Evolutionary conservation across 2,888 invertebrate genomes (phyloP).

Genomic region (Ctena decussata): DNA sequence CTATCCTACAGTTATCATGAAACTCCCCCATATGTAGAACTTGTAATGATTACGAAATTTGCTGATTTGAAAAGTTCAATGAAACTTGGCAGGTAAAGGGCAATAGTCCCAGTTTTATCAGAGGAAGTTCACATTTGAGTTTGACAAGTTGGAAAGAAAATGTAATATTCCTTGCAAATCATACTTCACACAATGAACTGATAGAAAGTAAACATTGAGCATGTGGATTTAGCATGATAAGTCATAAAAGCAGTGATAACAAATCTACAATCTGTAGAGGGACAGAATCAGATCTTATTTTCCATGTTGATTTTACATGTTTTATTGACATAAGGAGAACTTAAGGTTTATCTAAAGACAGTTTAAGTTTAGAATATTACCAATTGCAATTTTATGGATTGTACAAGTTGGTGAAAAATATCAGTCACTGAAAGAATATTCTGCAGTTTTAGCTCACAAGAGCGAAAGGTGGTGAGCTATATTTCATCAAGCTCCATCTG

Average conservation of each 20-base stretch:
- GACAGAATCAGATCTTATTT: neutral
- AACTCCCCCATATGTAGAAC: too few relatives aligned
- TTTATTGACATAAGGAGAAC: neutral
- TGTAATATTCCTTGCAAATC: slow-evolving; percentile 30
- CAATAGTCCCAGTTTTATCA: neutral
- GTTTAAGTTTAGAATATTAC: too few relatives aligned
- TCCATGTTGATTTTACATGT: neutral
- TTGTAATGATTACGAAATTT: too few relatives aligned
- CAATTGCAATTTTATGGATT: too few relatives aligned
- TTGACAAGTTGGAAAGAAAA: neutral
- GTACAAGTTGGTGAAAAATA: too few relatives aligned
- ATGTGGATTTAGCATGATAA: slow-evolving; percentile 45
- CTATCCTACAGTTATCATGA: too few relatives aligned
- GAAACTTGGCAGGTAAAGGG: neutral
- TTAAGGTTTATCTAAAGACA: neutral
- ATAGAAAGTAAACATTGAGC: slow-evolving; percentile 42
- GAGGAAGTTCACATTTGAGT: neutral
- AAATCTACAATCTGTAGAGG: neutral
- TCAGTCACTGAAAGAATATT: too few relatives aligned
- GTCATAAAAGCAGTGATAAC: slow-evolving; percentile 24
- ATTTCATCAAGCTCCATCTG: too few relatives aligned
- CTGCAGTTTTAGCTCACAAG: too few relatives aligned
- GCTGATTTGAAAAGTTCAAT: too few relatives aligned
- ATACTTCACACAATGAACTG: slow-evolving; percentile 54
- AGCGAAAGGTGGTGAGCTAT: too few relatives aligned